These are phyloP conservation scores for human DNA, from an alignment of 2,113 vertebrate species.

Conservation along the genomic window GRCh38 chr3:105511001-105511500, in stretches of 20 bases:
- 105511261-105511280: background rate
- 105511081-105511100: conserved; percentile 77
- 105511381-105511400: conserved; percentile 26
- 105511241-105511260: background rate
- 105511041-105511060: conserved; percentile 69
- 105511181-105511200: background rate
- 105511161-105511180: conserved; percentile 24
- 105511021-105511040: conserved; percentile 32
- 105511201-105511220: background rate
- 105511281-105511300: background rate
- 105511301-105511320: background rate
- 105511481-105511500: conserved; percentile 3
- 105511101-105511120: conserved; percentile 62
- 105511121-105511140: conserved; percentile 64
- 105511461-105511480: background rate
- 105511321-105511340: background rate
- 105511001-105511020: conserved; percentile 43
- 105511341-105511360: background rate
- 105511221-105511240: background rate
- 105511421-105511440: background rate
- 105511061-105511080: conserved; percentile 67
- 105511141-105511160: conserved; percentile 68
- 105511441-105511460: conserved; percentile 10
- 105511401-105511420: background rate
- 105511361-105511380: background rate